A percentile compares a stretch with the other conserved stretches of the same genome.
These are phyloP conservation scores for Melanostoma mellinum DNA, from an alignment of 2,888 invertebrate species.

Conservation along the genomic window DNA sequence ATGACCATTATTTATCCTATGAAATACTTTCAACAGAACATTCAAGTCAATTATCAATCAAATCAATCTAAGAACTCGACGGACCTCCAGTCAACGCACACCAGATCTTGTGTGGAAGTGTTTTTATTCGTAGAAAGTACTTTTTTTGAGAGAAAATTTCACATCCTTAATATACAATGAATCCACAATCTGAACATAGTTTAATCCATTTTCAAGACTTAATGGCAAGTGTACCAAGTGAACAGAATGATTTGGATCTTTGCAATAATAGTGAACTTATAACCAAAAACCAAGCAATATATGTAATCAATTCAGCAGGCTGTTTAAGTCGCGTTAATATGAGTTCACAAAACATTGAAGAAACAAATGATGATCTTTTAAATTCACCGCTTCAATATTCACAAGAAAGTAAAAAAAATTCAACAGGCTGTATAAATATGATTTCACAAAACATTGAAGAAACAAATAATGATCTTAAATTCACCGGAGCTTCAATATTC, in stretches of 20 bases:
- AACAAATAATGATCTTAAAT: neutral
- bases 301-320: constrained; percentile 8
- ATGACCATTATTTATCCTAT: constrained; percentile 16
- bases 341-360: neutral
- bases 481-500: neutral
- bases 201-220: neutral
- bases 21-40: constrained; percentile 7
- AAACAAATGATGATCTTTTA: neutral
- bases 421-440: neutral
- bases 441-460: constrained; percentile 1
- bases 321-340: neutral
- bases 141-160: constrained; percentile 1
- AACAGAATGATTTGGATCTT: neutral
- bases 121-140: constrained; percentile 15
- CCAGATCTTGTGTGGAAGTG: constrained; percentile 2
- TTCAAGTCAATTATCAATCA: constrained; percentile 5
- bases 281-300: neutral
- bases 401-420: neutral
- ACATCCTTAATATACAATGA: neutral
- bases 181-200: constrained; percentile 1
- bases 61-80: constrained; percentile 12
- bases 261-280: constrained; percentile 1
- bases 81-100: constrained; percentile 13
- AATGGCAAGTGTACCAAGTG: neutral
- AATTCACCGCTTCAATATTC: neutral